Evolutionary conservation across 2,888 invertebrate species (phyloP).

Genomic region (Sphecodes monilicornis): DNA sequence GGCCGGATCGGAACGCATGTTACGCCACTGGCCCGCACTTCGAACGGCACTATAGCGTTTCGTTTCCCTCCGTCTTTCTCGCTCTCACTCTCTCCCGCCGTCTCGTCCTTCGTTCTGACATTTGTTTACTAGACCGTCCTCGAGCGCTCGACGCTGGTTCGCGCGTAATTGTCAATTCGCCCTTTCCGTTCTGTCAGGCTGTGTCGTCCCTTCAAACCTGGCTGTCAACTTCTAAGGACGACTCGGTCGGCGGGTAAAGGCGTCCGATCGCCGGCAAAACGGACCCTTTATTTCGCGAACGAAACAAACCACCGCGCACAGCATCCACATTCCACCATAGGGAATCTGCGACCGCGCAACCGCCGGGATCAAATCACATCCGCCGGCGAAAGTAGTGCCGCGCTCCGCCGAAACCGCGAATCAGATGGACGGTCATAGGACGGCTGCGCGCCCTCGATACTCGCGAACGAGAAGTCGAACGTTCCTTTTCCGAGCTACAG

Average conservation of each 20-base stretch:
- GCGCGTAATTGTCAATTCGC: constrained; percentile 66
- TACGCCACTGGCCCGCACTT: constrained; percentile 48
- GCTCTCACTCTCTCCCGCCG: constrained; percentile 27
- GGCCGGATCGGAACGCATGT: constrained; percentile 49
- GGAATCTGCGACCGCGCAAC: constrained; percentile 77
- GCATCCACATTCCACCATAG: constrained; percentile 80
- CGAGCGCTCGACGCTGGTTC: constrained; percentile 57
- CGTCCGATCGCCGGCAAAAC: constrained; percentile 31
- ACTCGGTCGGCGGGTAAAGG: constrained; percentile 1
- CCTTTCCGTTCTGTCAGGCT: constrained; percentile 57
- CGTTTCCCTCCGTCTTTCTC: constrained; percentile 34
- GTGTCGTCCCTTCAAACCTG: constrained; percentile 47
- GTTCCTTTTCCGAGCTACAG: background rate
- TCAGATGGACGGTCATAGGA: constrained; percentile 39
- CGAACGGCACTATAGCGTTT: constrained; percentile 46
- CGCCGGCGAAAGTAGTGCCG: constrained; percentile 75
- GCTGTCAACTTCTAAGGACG: constrained; percentile 17
- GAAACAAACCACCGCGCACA: constrained; percentile 77
- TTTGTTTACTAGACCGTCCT: constrained; percentile 76
- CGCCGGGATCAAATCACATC: constrained; percentile 73
- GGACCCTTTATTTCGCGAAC: constrained; percentile 70
- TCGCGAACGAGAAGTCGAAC: constrained; percentile 17
- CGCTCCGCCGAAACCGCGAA: constrained; percentile 64
- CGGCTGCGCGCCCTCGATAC: constrained; percentile 47
- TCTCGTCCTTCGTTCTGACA: constrained; percentile 62